These are phyloP conservation scores for Aphaenogaster rudis DNA, from an alignment of 1,140 invertebrate genomes.

Conservation along the genomic window DNA sequence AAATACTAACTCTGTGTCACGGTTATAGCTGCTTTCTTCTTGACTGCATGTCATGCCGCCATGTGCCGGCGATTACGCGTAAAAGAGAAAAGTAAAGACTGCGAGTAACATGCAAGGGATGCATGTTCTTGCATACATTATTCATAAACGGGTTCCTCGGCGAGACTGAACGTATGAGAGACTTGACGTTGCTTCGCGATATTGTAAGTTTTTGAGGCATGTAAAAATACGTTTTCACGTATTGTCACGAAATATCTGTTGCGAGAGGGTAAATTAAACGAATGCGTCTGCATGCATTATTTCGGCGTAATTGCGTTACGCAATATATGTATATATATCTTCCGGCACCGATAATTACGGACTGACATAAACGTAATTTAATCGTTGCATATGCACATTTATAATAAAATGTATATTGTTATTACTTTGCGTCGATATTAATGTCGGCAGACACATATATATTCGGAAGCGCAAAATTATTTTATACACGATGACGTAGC, in stretches of 20 bases:
- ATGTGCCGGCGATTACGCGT: neutral
- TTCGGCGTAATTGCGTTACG: constrained; percentile 29
- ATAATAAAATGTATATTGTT: constrained; percentile 56
- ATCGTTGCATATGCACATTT: constrained; percentile 39
- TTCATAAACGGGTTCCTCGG: constrained; percentile 31
- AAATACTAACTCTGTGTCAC: neutral
- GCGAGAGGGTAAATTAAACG: constrained; percentile 20
- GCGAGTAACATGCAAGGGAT: constrained; percentile 18
- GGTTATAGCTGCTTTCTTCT: neutral
- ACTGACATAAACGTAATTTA: constrained; percentile 41
- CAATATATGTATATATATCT: neutral
- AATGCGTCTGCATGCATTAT: constrained; percentile 38
- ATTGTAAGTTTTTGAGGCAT: neutral
- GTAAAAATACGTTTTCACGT: neutral
- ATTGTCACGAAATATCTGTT: constrained; percentile 9
- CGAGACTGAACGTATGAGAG: neutral
- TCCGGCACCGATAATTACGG: constrained; percentile 29
- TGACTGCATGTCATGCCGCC: neutral
- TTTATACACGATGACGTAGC: neutral
- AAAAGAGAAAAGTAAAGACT: constrained; percentile 19
- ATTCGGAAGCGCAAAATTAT: constrained; percentile 14
- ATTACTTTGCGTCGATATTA: constrained; percentile 50
- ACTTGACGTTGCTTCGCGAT: neutral
- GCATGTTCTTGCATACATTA: constrained; percentile 40
- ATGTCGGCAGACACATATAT: neutral